These are phyloP conservation scores for Danaus chrysippus DNA, from an alignment of 2,888 invertebrate species.

Conservation along the genomic window DNA sequence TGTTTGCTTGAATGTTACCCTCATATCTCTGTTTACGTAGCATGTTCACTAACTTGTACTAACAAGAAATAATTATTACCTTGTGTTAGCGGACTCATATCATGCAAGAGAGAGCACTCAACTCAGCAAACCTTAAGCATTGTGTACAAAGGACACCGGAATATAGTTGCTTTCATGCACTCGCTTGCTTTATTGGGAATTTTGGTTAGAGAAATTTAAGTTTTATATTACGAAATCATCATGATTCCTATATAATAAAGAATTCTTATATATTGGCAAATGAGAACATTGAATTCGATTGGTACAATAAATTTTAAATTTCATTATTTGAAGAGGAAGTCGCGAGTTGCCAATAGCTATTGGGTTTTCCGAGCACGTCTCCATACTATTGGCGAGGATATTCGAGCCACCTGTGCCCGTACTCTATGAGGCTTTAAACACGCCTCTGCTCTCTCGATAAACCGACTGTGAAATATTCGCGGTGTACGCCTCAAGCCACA, in stretches of 20 bases:
- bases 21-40: slow-evolving; percentile 27
- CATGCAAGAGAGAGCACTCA: slow-evolving; percentile 22
- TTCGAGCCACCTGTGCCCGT: slow-evolving; percentile 73
- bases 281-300: slow-evolving; percentile 58
- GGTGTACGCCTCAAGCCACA: slow-evolving; percentile 59
- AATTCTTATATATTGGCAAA: slow-evolving; percentile 62
- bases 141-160: slow-evolving; percentile 22
- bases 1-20: slow-evolving; percentile 23
- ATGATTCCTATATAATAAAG: slow-evolving; percentile 9
- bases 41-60: slow-evolving; percentile 26
- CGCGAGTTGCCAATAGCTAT: slow-evolving; percentile 70
- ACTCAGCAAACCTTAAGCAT: slow-evolving; percentile 20
- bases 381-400: slow-evolving; percentile 74
- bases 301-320: slow-evolving; percentile 75
- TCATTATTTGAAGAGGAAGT: slow-evolving; percentile 76
- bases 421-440: slow-evolving; percentile 76
- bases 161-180: slow-evolving; percentile 6
- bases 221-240: not conserved
- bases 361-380: slow-evolving; percentile 75
- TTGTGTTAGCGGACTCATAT: slow-evolving; percentile 27
- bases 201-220: not conserved
- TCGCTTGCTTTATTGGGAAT: not conserved
- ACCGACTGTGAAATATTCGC: slow-evolving; percentile 75
- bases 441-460: slow-evolving; percentile 71
- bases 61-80: slow-evolving; percentile 31